Conservation (phyloP, 2,888 invertebrate species). For the Drosophila colorata region DNA sequence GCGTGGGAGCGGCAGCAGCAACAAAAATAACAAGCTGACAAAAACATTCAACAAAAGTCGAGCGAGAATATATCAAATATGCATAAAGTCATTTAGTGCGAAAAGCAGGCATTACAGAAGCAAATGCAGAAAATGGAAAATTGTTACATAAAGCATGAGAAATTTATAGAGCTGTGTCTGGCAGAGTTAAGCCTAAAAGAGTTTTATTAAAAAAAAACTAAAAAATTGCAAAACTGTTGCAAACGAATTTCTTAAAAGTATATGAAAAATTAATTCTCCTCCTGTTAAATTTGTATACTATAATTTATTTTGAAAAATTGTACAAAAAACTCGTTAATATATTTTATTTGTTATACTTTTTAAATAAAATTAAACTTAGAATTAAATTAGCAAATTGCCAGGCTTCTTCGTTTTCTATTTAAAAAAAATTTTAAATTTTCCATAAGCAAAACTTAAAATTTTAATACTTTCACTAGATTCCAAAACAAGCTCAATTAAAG, state of each 20-base stretch:
- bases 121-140: not conserved
- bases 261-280: too few species aligned
- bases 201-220: not conserved
- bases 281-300: too few species aligned
- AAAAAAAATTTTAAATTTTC: not conserved
- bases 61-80: conserved; percentile 53
- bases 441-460: not conserved
- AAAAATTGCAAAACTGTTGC: not conserved
- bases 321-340: too few species aligned
- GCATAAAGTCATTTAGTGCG: conserved; percentile 57
- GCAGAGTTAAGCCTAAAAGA: not conserved
- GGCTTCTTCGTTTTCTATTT: too few species aligned
- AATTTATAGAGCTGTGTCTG: not conserved
- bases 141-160: not conserved
- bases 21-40: conserved; percentile 7
- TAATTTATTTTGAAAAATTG: too few species aligned
- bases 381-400: too few species aligned
- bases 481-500: conserved; percentile 18
- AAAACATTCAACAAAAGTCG: conserved; percentile 26
- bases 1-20: conserved; percentile 31
- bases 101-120: conserved; percentile 9
- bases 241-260: too few species aligned
- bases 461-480: not conserved
- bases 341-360: too few species aligned
- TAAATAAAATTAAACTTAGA: too few species aligned